Base-by-base conservation (phyloP, 1,140 invertebrate species). In the Globodera rostochiensis region DNA sequence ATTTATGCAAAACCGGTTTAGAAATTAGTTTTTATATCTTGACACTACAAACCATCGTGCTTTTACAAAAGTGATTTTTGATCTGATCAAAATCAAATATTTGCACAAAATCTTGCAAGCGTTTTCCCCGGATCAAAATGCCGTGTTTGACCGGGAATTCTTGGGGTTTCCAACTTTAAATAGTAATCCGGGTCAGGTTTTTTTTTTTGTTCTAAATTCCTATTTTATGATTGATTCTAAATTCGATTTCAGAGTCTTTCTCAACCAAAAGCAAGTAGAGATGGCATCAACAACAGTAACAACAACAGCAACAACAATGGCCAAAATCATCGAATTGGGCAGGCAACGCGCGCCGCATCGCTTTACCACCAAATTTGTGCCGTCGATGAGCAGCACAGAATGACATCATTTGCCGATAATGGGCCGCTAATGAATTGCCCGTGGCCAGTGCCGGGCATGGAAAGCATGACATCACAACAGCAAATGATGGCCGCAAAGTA, bases 321-420 rank as follows among this genome's bases (percentile, higher is more conserved):
- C 13, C 7, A 53, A 13, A n/a, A n/a, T 64, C 5, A 64, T 64
- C 13, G 5, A 19, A 6, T 13, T 64, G 57, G 15, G 13, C 13
- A 15, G 0, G 19, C 15, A 15, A 19, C 57, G 19, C 13, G 19
- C 15, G 13, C 13, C 11, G 36, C 69, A 36, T 71, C 69, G 3
- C n/a, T 71, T 71, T 71, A 71, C 69, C 69, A 71, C 25, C 69
- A 71, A 71, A 71, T 71, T 45, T 71, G 69, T 47, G 8, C 69
- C 69, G 19, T 64, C 19, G 19, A 64, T 64, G 57, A 15, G 13
- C 57, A 13, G 11, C 13, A 13, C 13, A 64, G 6, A 15, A 71
- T 19, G 46, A 6, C 36, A 21, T 13, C 25, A 71, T 13, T 13
- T n/a, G 8, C 25, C n/a, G 15, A 47, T 47, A 71, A 47, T 45